Evolutionary conservation across 2,113 vertebrate genomes (phyloP).

Genomic region (Uropsilus gracilis): DNA sequence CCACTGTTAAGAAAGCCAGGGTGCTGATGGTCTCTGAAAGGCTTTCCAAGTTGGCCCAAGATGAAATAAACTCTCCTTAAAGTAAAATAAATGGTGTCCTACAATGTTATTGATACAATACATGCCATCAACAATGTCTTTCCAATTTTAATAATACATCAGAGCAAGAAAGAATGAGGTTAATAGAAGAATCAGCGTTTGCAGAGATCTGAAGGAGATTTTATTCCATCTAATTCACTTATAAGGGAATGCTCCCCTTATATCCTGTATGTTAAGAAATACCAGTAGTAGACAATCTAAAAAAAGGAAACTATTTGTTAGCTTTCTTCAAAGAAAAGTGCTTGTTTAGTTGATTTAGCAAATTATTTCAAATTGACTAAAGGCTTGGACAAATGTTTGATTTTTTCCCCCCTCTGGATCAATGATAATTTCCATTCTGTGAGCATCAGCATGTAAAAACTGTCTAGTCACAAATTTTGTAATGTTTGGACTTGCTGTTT

Average conservation of each 20-base stretch:
- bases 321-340: constrained; percentile 47
- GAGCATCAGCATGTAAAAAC: constrained; percentile 12
- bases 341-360: constrained; percentile 37
- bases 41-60: constrained; percentile 66
- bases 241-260: not conserved
- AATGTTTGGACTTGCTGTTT: not conserved
- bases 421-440: constrained; percentile 44
- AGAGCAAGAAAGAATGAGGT: constrained; percentile 36
- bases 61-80: constrained; percentile 72
- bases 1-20: constrained; percentile 59
- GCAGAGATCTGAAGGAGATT: constrained; percentile 23
- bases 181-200: constrained; percentile 55
- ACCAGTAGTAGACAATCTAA: not conserved
- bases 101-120: constrained; percentile 58
- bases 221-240: not conserved
- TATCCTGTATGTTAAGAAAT: constrained; percentile 44
- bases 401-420: not conserved
- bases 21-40: constrained; percentile 61
- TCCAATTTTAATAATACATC: constrained; percentile 78
- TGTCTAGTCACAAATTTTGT: not conserved
- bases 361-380: constrained; percentile 51
- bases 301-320: constrained; percentile 2
- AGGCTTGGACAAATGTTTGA: constrained; percentile 27
- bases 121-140: constrained; percentile 34
- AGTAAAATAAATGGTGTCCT: constrained; percentile 70